Percentiles rank a stretch among this genome's conserved stretches.
Conservation (phyloP, 1,140 invertebrate species). For the Cyclargus thomasi region DNA sequence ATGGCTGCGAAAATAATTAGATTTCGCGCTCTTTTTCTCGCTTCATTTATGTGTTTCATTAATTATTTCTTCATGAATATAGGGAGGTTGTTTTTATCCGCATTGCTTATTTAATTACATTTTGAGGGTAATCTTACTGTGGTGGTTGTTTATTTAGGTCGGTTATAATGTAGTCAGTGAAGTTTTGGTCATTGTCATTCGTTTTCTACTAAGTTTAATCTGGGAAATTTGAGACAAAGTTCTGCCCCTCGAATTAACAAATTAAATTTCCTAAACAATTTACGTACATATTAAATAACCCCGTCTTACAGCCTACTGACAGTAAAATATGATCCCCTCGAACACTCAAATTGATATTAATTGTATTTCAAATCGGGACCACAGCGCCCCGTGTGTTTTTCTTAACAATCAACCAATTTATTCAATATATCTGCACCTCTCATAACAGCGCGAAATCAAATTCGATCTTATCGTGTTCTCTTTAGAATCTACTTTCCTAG, state of each 20-base stretch:
- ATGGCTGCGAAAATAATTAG: constrained; percentile 67
- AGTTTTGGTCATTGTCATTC: background rate
- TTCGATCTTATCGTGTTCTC: constrained; percentile 27
- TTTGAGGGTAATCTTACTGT: background rate
- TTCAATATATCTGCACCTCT: constrained; percentile 22
- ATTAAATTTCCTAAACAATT: constrained; percentile 22
- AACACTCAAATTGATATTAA: constrained; percentile 68
- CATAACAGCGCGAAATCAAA: constrained; percentile 20
- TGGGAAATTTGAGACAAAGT: background rate
- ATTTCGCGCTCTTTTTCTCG: constrained; percentile 55
- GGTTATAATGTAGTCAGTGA: background rate
- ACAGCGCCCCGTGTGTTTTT: constrained; percentile 65
- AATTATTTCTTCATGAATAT: constrained; percentile 46
- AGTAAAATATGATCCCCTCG: constrained; percentile 45
- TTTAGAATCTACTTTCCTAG: constrained; percentile 7
- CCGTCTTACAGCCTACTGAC: constrained; percentile 27
- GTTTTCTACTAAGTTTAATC: background rate
- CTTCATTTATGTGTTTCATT: constrained; percentile 64
- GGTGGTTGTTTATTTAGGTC: background rate
- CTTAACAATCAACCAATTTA: constrained; percentile 57
- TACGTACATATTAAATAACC: constrained; percentile 39
- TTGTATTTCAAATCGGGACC: constrained; percentile 62
- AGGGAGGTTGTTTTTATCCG: constrained; percentile 22
- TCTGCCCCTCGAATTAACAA: background rate
- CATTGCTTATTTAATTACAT: background rate